phyloP scores from a whole-genome alignment of 2,113 vertebrate genomes.

The Colaptes auratus region DNA sequence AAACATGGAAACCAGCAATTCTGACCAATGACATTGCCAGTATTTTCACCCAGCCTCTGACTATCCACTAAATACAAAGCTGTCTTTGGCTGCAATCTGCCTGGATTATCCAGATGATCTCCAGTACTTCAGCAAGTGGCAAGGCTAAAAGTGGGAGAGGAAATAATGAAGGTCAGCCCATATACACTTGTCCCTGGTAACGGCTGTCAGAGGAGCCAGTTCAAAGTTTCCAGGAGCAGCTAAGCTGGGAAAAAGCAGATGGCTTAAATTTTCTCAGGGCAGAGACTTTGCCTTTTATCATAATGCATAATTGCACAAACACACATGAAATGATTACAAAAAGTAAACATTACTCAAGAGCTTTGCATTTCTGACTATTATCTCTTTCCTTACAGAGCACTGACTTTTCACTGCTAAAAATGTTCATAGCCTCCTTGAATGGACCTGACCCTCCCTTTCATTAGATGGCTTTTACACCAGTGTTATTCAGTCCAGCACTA shows the following conservation, averaged over 20 bases:
- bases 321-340: not conserved
- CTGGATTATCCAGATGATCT: not conserved
- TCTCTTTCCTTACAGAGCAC: not conserved
- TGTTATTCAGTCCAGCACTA: not conserved
- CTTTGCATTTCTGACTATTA: not conserved
- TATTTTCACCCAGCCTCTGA: not conserved
- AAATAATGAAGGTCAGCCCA: not conserved
- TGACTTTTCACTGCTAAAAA: not conserved
- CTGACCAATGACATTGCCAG: fast-evolving
- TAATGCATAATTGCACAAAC: not conserved
- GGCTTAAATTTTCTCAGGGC: not conserved
- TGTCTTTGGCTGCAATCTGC: not conserved
- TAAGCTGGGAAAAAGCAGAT: not conserved
- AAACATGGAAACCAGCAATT: not conserved
- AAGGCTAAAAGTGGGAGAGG: not conserved
- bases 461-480: not conserved
- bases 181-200: not conserved
- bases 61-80: not conserved
- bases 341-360: not conserved
- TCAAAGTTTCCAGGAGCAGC: not conserved
- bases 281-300: not conserved
- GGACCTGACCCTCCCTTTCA: not conserved
- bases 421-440: not conserved
- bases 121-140: not conserved
- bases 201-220: not conserved